These are phyloP conservation scores for Andrena haemorrhoa DNA, from an alignment of 2,888 invertebrate species.

Conservation along the genomic window DNA sequence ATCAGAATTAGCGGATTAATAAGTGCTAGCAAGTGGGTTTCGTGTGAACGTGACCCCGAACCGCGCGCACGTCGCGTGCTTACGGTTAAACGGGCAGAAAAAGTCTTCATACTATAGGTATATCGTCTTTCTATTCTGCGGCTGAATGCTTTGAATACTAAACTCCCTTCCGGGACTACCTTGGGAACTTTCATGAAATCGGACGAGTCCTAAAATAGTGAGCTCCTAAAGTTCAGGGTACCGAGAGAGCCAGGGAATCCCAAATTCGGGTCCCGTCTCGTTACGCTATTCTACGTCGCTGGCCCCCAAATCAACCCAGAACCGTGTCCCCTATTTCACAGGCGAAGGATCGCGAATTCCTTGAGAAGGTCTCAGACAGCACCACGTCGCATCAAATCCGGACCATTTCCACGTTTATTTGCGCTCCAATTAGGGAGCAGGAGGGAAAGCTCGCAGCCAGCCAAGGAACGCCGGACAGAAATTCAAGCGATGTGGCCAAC, in stretches of 20 bases:
- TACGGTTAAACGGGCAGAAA: slow-evolving; percentile 45
- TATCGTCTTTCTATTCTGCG: background rate
- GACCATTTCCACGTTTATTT: slow-evolving; percentile 1
- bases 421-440: background rate
- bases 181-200: no score
- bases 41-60: slow-evolving; percentile 83
- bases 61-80: slow-evolving; percentile 22
- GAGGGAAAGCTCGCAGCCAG: background rate
- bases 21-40: slow-evolving; percentile 67
- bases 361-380: background rate
- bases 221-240: no score
- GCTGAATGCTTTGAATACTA: no score
- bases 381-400: background rate
- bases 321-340: background rate
- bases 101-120: background rate
- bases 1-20: slow-evolving; percentile 80
- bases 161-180: no score
- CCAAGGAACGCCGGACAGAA: slow-evolving; percentile 1
- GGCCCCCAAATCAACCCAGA: no score
- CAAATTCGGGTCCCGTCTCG: no score
- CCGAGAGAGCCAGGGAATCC: no score
- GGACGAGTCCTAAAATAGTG: no score
- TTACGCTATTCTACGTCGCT: no score
- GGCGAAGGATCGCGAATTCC: slow-evolving; percentile 12
- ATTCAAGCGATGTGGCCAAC: slow-evolving; percentile 31